These are phyloP conservation scores for Phyllotreta cruciferae DNA, from an alignment of 2,888 invertebrate genomes.

Conservation along the genomic window DNA sequence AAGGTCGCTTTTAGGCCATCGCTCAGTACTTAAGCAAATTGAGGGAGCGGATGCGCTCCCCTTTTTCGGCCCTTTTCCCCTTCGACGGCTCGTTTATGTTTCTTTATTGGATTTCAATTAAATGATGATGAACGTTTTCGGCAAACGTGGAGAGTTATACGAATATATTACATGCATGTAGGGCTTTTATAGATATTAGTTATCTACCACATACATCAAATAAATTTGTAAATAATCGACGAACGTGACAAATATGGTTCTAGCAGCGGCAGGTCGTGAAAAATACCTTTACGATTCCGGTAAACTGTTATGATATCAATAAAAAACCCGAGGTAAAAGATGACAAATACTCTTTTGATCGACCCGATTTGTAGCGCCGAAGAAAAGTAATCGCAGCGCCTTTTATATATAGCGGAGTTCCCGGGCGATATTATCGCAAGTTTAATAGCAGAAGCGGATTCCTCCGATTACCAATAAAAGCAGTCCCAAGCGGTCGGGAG, in stretches of 20 bases:
- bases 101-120: conserved; percentile 55
- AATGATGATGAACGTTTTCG: conserved; percentile 43
- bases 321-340: conserved; percentile 21
- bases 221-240: too few relatives aligned
- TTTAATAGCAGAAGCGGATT: conserved; percentile 31
- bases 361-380: conserved; percentile 26
- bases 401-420: conserved; percentile 1
- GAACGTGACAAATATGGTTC: too few relatives aligned
- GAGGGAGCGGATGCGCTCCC: conserved; percentile 53
- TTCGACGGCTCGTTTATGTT: conserved; percentile 2
- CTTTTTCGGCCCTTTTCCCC: conserved; percentile 24
- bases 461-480: conserved; percentile 40
- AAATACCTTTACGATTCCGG: conserved; percentile 1
- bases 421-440: conserved; percentile 25
- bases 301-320: conserved; percentile 4
- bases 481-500: conserved; percentile 53
- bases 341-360: conserved; percentile 29
- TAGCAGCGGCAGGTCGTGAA: background rate
- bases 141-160: conserved; percentile 23
- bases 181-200: too few relatives aligned
- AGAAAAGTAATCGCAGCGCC: conserved; percentile 14
- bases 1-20: conserved; percentile 47
- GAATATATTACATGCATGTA: conserved; percentile 3
- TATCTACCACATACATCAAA: too few relatives aligned
- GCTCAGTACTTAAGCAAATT: conserved; percentile 55